Conservation (phyloP, 2,888 invertebrate genomes). For the Sialis lutaria region DNA sequence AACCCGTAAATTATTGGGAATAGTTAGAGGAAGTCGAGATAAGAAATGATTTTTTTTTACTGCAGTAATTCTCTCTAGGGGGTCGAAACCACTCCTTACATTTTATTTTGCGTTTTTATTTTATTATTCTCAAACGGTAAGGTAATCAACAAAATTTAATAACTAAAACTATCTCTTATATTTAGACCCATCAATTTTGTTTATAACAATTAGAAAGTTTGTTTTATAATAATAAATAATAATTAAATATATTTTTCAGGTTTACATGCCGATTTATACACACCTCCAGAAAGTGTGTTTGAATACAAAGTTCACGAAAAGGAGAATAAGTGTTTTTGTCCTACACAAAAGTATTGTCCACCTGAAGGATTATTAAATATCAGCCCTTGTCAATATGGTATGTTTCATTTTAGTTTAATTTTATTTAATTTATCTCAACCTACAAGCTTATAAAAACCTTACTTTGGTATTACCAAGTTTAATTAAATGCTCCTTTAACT, state of each 20-base stretch:
- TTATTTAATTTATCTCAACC: neutral
- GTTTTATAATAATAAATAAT: no score
- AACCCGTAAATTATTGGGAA: no score
- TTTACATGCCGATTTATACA: conserved; percentile 54
- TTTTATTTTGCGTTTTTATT: no score
- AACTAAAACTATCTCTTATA: neutral
- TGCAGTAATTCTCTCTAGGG: no score
- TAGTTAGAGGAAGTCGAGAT: no score
- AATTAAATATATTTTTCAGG: conserved; percentile 25
- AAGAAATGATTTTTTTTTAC: no score
- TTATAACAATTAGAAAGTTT: no score
- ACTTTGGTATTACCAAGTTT: no score
- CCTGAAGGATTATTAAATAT: conserved; percentile 67
- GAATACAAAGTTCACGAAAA: conserved; percentile 45
- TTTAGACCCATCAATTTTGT: neutral
- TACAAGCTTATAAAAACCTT: neutral
- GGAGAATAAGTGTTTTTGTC: conserved; percentile 61
- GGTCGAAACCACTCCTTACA: no score
- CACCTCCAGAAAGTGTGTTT: conserved; percentile 51
- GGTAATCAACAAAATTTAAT: neutral
- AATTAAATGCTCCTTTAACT: no score
- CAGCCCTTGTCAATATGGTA: conserved; percentile 74
- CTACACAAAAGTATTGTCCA: conserved; percentile 47
- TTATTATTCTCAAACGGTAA: no score
- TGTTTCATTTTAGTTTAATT: conserved; percentile 16